Conservation (phyloP, 2,797 vertebrate genomes). For the Poecilia picta region DNA sequence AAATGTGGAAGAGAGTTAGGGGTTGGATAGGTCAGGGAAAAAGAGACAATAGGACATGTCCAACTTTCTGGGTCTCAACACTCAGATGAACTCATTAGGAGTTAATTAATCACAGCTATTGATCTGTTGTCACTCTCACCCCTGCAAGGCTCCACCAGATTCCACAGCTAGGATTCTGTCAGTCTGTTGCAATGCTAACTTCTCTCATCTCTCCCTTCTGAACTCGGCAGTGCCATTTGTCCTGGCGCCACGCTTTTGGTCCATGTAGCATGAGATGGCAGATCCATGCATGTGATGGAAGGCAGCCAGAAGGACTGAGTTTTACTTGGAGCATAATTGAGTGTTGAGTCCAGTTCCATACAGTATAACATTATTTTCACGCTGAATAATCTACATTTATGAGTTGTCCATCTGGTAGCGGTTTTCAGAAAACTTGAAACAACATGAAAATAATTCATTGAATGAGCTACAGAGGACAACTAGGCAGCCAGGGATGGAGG, state of each 20-base stretch:
- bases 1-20: neutral
- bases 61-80: constrained; percentile 73
- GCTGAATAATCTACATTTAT: constrained; percentile 26
- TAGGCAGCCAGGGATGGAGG: neutral
- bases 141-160: constrained; percentile 63
- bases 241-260: constrained; percentile 65
- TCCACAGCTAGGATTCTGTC: constrained; percentile 61
- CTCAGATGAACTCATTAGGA: constrained; percentile 85
- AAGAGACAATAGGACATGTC: constrained; percentile 62
- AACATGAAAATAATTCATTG: neutral
- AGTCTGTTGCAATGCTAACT: constrained; percentile 51
- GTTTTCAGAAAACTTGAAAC: constrained; percentile 8
- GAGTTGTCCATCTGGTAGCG: neutral
- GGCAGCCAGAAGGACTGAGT: constrained; percentile 13
- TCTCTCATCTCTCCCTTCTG: constrained; percentile 29
- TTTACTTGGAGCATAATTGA: constrained; percentile 36
- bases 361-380: constrained; percentile 32
- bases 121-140: constrained; percentile 80
- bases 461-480: neutral
- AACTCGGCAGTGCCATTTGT: constrained; percentile 18
- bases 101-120: constrained; percentile 86
- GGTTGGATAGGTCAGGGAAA: constrained; percentile 48
- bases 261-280: constrained; percentile 59
- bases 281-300: constrained; percentile 39
- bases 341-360: constrained; percentile 51